Evolutionary conservation across 2,113 vertebrate species (phyloP), one percentile per base, ranked within the genome.

Genomic region (Electrona antarctica): DNA sequence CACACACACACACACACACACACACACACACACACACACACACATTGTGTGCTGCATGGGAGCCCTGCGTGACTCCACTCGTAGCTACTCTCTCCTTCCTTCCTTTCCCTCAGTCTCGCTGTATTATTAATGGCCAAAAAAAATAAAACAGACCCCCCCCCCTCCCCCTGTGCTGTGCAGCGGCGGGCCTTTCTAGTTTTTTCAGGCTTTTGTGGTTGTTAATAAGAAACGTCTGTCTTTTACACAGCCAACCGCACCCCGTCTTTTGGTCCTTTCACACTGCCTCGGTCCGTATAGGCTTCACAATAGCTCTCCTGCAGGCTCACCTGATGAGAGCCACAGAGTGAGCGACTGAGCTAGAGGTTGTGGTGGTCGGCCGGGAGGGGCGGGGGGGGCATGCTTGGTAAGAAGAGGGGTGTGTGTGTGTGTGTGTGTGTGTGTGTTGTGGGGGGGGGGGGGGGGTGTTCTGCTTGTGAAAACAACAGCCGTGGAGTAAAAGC

Each of bases 221-320:
- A 92, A 89, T 88, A 91, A 91, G 82, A 87, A 87, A 92, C 88
- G 87, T 83, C 68, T 82, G 81, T 91, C 85, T 89, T 90, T 87
- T 74, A 41, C 79, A 78, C 72, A 74, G 21, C 33, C 33, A 41
- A 41, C 33, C 33, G 74, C 79, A 80, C 72, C 76, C 72, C 77
- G 33, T 76, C 82, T 21, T 21, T 21, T 21, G 1, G 21, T 85
- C 76, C 85, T 87, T 87, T 86, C 81, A 91, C 85, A 82, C 65
- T 69, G 81, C 74, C 67, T 83, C 83, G 56, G 73, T 85, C 81
- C 85, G 80, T 83, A 78, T 82, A 21, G 3, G 83, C 81, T 79
- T 80, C 84, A 90, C 87, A 93, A 91, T 82, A 81, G 88, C 83
- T 88, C 90, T 90, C 91, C 86, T 71, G 87, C 81, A 82, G 85